These are phyloP conservation scores for Agrochola litura DNA, from an alignment of 2,888 invertebrate species.

Conservation along the genomic window DNA sequence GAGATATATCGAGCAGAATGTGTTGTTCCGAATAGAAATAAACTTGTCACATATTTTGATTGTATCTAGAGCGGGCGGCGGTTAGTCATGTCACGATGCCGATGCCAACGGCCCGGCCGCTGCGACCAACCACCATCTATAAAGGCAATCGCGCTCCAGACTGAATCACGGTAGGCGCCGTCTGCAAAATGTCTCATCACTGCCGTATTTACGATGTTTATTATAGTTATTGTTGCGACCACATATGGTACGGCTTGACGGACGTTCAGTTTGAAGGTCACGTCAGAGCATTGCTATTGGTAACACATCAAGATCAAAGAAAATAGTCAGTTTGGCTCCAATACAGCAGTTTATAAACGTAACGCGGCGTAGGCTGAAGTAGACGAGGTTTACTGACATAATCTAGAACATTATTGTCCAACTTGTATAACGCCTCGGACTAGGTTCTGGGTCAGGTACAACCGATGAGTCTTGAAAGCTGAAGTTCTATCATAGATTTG, in stretches of 20 bases:
- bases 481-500: slow-evolving; percentile 44
- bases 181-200: slow-evolving; percentile 90
- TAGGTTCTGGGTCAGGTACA: slow-evolving; percentile 53
- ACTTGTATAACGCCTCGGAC: slow-evolving; percentile 15
- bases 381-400: slow-evolving; percentile 25
- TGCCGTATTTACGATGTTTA: slow-evolving; percentile 81
- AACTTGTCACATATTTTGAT: slow-evolving; percentile 91
- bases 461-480: slow-evolving; percentile 16
- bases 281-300: slow-evolving; percentile 50
- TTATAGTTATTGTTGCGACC: slow-evolving; percentile 68
- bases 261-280: slow-evolving; percentile 57
- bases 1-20: slow-evolving; percentile 88
- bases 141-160: slow-evolving; percentile 88
- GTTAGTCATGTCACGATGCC: slow-evolving; percentile 88
- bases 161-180: slow-evolving; percentile 89
- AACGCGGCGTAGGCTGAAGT: slow-evolving; percentile 39
- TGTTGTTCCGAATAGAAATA: slow-evolving; percentile 90
- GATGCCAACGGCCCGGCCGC: slow-evolving; percentile 89
- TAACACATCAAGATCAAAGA: slow-evolving; percentile 58
- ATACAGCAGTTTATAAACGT: slow-evolving; percentile 51
- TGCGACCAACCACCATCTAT: slow-evolving; percentile 82
- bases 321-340: slow-evolving; percentile 53
- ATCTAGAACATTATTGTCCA: slow-evolving; percentile 21
- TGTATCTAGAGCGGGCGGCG: slow-evolving; percentile 90
- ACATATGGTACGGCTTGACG: slow-evolving; percentile 59